Base-by-base conservation (phyloP, 2,888 invertebrate species). In the Leptarthrus brevirostris region DNA sequence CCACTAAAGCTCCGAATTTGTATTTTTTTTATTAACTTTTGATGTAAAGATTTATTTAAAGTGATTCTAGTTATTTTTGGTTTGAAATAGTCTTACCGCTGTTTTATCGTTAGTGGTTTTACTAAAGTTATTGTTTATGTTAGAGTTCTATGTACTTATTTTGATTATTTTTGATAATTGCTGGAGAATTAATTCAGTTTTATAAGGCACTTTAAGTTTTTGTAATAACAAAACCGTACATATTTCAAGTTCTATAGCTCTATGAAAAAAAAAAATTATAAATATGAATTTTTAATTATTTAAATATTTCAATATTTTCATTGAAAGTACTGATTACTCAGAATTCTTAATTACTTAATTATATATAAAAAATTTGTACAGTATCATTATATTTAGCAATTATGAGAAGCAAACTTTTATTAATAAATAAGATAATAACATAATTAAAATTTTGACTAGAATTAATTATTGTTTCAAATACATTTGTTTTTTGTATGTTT, bases 181-280 rank as follows among this genome's bases (percentile, higher is more conserved):
- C 22, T 61, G 61, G 36, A 18, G 36, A 61, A 61, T 61, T 61
- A 36, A 61, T 61, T 36, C 18, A 20, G 34, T 61, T 61, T 36
- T 36, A 12, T 61, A 61, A 61, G 61, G 61, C 61, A 61, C 61
- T 61, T 61, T 18, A 61, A 36, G 40, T 61, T 18, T 61, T 61
- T 40, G 61, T 40, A 36, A 61, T 22, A 61, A 34, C 10, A 34
- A 61, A 40, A 54, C 24, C 14, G 8, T 30, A 1, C 4, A 30
- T 30, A 30, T 6, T 30, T 30, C 3, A 4, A 26, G 3, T 14
- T 56, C n/a, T 34, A 56, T 26, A 14, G 14, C 24, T 12, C 30
- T 56, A 5, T 56, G 14, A 30, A 24, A 18, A 26, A 56, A 26
- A 44, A 14, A 1, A 1, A 44, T 8, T 4, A 1, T 1, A 44